A percentile compares a stretch with the other conserved stretches of the same genome.
Conservation (phyloP, 35 echinoderm and acorn worm species). For the Stichopus chloronotus region DNA sequence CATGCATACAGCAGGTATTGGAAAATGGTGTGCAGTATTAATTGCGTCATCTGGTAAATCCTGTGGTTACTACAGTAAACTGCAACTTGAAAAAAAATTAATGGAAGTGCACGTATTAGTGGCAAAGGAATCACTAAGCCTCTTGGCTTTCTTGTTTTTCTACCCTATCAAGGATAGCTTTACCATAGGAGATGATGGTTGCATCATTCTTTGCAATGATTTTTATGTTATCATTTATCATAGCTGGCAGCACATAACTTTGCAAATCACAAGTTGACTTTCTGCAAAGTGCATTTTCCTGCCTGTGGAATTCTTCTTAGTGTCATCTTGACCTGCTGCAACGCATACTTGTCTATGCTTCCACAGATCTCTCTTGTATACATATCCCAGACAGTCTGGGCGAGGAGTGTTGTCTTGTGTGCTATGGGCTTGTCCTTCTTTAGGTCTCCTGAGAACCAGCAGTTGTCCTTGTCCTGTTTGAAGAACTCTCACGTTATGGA, state of each 20-base stretch:
- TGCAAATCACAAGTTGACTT: background rate
- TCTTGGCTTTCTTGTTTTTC: background rate
- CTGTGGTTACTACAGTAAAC: too few species aligned
- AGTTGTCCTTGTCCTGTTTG: constrained; percentile 3
- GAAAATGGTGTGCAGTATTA: too few species aligned
- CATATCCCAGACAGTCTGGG: constrained; percentile 4
- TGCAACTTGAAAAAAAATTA: too few species aligned
- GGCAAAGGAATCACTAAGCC: too few species aligned
- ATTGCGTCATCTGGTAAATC: too few species aligned
- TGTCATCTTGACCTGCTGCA: background rate
- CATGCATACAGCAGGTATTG: too few species aligned
- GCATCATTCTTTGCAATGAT: constrained; percentile 11
- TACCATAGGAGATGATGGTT: background rate
- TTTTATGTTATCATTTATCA: background rate
- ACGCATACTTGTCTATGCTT: constrained; percentile 1
- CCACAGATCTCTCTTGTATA: constrained; percentile 9
- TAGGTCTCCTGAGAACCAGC: background rate
- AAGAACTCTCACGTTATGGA: background rate
- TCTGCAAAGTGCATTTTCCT: constrained; percentile 10
- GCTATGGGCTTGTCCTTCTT: background rate
- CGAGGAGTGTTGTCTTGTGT: constrained; percentile 16
- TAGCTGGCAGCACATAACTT: background rate
- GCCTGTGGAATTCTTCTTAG: too few species aligned
- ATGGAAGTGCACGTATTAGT: too few species aligned
- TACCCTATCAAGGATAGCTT: background rate